Base-by-base conservation (phyloP, 1,140 invertebrate species). In the Drepana arcuata region DNA sequence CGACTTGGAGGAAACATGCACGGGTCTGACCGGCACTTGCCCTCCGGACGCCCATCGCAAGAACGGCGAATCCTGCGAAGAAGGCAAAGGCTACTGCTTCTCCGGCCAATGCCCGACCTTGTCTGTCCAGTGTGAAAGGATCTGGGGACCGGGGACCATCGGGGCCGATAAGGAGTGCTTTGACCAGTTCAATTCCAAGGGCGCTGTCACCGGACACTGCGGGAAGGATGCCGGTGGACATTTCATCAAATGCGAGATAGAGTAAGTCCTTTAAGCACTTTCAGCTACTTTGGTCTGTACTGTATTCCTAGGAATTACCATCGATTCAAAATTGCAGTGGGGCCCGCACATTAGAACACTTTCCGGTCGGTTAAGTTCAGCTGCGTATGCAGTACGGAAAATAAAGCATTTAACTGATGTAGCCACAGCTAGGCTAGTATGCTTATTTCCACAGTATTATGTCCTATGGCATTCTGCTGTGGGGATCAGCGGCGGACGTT, bases 151-250 rank as follows among this genome's bases (percentile, higher is more conserved):
- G 53, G 92, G 91, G 3, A 90, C 91, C 1, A 79, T 86, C 32
- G 89, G 89, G 0, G 92, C 92, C 1, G 93, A 96, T 65, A 86
- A 88, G 26, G 88, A 95, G 49, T 98, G 96, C 82, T 98, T 93
- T 78, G 92, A 95, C 42, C 90, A 95, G 65, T 98, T 97, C 79
- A 98, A 98, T 77, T 92, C 93, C 0, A 94, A 96, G 62, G 96
- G 96, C 7, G 94, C 93, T 2, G 92, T 94, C 32, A 96, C 92
- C 54, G 96, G 96, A 0, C 95, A 98, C 74, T 98, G 96, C 81
- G 96, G 96, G 1, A 90, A 89, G 27, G 92, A 96, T 16, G 45
- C 35, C 30, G 56, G 86, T 46, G 94, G 93, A 14, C 90, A 92
- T 64, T 95, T 89, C 72, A 86, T 94, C 50, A 96, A 93, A 84